A percentile compares a stretch with the other conserved stretches of the same genome.
These are phyloP conservation scores for Porites lutea DNA, from an alignment of 64 coral and sea anemone species.

Conservation along the genomic window DNA sequence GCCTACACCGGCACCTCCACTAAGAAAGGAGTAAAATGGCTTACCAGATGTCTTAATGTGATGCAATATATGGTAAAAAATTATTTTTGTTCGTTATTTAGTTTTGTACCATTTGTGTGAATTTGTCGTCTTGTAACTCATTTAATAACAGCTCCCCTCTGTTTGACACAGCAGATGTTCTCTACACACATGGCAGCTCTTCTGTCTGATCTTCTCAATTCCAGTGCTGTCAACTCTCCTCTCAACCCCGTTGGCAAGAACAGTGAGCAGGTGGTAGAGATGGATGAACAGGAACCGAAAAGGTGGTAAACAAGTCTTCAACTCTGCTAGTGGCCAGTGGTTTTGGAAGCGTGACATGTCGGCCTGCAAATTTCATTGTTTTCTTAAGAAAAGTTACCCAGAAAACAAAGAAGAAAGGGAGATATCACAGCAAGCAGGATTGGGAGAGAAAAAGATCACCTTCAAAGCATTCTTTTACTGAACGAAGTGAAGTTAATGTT, in stretches of 20 bases:
- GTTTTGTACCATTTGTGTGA: constrained; percentile 1
- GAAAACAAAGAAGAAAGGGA: background rate
- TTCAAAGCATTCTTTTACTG: no score
- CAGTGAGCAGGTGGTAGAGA: background rate
- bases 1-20: constrained; percentile 28
- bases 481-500: no score
- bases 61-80: constrained; percentile 30
- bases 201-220: no score
- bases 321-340: background rate
- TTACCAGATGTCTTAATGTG: constrained; percentile 12
- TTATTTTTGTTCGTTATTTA: constrained; percentile 30
- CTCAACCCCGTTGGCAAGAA: background rate
- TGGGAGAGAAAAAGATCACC: background rate
- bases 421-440: background rate
- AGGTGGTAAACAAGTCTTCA: background rate
- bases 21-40: constrained; percentile 25
- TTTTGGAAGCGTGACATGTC: background rate
- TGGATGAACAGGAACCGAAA: background rate
- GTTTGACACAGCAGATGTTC: background rate
- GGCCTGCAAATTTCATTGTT: background rate
- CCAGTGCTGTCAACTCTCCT: no score
- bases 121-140: background rate
- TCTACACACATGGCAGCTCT: no score
- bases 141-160: background rate
- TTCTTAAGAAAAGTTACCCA: background rate